Conservation (phyloP, 1,140 invertebrate genomes). For the Stenopsyche tienmushanensis region DNA sequence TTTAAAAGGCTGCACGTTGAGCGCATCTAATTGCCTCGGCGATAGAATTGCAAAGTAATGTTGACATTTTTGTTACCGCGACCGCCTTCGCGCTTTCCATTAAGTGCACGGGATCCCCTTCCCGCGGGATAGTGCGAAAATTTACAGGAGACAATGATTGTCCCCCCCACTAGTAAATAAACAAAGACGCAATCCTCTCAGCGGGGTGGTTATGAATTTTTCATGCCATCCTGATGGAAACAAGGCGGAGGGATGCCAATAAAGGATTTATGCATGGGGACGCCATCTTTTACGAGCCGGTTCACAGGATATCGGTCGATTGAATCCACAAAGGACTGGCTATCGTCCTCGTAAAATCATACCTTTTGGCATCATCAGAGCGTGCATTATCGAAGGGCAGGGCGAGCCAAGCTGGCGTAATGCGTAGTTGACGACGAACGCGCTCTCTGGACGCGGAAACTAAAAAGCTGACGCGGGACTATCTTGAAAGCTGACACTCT, state of each 20-base stretch:
- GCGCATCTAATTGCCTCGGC: too few species aligned
- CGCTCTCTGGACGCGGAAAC: too few species aligned
- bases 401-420: too few species aligned
- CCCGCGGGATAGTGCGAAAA: background rate
- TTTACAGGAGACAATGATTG: background rate
- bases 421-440: too few species aligned
- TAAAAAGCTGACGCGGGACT: too few species aligned
- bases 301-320: background rate
- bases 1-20: too few species aligned
- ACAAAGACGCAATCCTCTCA: background rate
- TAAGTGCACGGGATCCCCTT: background rate
- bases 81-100: too few species aligned
- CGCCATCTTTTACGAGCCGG: background rate
- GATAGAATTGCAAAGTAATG: background rate
- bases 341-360: too few species aligned
- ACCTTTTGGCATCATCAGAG: too few species aligned
- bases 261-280: background rate
- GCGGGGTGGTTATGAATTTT: background rate
- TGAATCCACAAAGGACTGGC: background rate
- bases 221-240: background rate
- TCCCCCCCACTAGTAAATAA: background rate
- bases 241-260: background rate
- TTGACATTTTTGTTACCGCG: too few species aligned
- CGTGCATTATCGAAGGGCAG: too few species aligned
- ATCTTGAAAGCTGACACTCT: too few species aligned